phyloP scores from a whole-genome alignment of 2,888 invertebrate genomes.

The Antheraea yamamai region DNA sequence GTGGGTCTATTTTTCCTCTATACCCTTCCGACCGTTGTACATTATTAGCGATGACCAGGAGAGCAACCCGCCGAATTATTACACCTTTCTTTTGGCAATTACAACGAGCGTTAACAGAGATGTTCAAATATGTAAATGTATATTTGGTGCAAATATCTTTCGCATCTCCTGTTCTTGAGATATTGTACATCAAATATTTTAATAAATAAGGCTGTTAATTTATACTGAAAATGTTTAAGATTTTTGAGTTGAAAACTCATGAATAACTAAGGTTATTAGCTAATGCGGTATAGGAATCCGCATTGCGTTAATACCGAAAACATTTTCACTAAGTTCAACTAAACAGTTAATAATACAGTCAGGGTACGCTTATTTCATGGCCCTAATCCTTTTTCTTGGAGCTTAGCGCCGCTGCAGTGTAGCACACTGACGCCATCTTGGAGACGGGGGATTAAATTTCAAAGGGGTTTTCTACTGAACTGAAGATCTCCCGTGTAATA shows the following conservation, averaged over 20 bases:
- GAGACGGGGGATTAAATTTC: constrained; percentile 57
- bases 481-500: constrained; percentile 22
- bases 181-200: not conserved
- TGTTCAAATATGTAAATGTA: too few species aligned
- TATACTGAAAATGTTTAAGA: not conserved
- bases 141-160: not conserved
- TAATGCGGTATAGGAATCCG: not conserved
- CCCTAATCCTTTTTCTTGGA: constrained; percentile 47
- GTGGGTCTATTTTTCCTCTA: too few species aligned
- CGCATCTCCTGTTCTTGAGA: not conserved
- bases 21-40: too few species aligned
- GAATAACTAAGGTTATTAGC: not conserved
- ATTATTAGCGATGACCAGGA: too few species aligned
- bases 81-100: too few species aligned
- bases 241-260: not conserved
- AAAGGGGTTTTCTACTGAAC: constrained; percentile 52
- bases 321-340: constrained; percentile 14
- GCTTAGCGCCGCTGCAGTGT: constrained; percentile 48
- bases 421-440: constrained; percentile 53
- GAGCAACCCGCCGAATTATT: too few species aligned
- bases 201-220: not conserved
- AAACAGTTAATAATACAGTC: constrained; percentile 30
- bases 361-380: constrained; percentile 45
- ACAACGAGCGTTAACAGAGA: too few species aligned
- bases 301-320: not conserved